phyloP scores from a whole-genome alignment of 1,140 invertebrate genomes.

The Drosophila ironensis region DNA sequence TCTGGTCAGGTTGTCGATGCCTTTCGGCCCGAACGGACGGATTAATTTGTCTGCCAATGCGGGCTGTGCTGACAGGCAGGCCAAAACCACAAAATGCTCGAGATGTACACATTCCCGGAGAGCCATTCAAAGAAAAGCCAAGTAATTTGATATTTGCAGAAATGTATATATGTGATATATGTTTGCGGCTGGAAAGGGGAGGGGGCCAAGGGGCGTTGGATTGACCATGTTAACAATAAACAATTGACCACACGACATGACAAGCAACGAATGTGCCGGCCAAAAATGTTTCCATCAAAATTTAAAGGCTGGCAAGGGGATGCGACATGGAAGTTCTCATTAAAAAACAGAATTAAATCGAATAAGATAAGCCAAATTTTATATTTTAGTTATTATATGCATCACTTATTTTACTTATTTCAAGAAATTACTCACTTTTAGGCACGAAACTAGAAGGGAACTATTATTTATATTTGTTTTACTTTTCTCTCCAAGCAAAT shows the following conservation, averaged over 20 bases:
- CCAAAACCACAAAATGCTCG: slow-evolving; percentile 45
- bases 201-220: slow-evolving; percentile 1
- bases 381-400: too few relatives aligned
- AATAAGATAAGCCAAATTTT: too few relatives aligned
- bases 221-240: slow-evolving; percentile 68
- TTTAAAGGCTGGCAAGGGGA: background rate
- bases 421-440: too few relatives aligned
- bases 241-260: slow-evolving; percentile 73
- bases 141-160: slow-evolving; percentile 43
- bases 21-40: slow-evolving; percentile 32
- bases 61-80: slow-evolving; percentile 39
- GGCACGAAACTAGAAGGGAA: too few relatives aligned
- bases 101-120: slow-evolving; percentile 23
- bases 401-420: too few relatives aligned
- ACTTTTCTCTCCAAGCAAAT: too few relatives aligned
- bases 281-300: slow-evolving; percentile 46
- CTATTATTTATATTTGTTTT: too few relatives aligned
- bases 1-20: background rate
- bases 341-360: background rate
- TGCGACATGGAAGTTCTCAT: background rate
- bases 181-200: background rate
- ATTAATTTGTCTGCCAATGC: slow-evolving; percentile 42
- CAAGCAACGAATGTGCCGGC: slow-evolving; percentile 45
- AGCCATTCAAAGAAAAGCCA: slow-evolving; percentile 28
- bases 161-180: slow-evolving; percentile 5